phyloP scores from a whole-genome alignment of 2,113 vertebrate species.

The Chloropsis cyanopogon region DNA sequence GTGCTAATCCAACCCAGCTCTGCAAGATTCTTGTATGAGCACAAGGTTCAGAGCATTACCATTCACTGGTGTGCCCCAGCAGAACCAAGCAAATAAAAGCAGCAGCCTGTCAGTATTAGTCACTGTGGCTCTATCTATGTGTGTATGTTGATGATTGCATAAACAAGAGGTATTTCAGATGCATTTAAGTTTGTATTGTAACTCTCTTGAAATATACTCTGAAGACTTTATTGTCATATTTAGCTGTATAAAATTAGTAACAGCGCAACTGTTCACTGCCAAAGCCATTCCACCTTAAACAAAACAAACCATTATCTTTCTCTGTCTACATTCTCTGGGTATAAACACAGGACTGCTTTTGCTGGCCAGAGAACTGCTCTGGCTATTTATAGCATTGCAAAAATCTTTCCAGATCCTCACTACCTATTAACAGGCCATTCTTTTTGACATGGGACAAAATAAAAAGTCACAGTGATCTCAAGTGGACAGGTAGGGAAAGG shows the following conservation, averaged over 20 bases:
- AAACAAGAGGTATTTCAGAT: neutral
- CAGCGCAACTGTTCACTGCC: neutral
- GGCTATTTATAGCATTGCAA: neutral
- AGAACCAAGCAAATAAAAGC: neutral
- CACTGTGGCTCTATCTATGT: accelerated
- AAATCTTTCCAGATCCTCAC: neutral
- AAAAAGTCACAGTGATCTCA: neutral
- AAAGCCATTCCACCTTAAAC: constrained; percentile 16
- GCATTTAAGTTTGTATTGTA: neutral
- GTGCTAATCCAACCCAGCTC: neutral
- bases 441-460: neutral
- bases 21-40: neutral
- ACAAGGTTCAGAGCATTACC: neutral
- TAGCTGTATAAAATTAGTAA: neutral
- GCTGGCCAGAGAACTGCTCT: neutral
- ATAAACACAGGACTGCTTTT: constrained; percentile 15
- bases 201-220: neutral
- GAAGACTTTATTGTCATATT: neutral
- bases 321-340: neutral
- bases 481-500: neutral
- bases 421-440: neutral
- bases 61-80: neutral
- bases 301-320: constrained; percentile 24
- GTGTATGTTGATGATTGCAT: neutral
- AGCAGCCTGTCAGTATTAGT: neutral